Conservation (phyloP, 92 coral and sea anemone species). For the Metridium senile region DNA sequence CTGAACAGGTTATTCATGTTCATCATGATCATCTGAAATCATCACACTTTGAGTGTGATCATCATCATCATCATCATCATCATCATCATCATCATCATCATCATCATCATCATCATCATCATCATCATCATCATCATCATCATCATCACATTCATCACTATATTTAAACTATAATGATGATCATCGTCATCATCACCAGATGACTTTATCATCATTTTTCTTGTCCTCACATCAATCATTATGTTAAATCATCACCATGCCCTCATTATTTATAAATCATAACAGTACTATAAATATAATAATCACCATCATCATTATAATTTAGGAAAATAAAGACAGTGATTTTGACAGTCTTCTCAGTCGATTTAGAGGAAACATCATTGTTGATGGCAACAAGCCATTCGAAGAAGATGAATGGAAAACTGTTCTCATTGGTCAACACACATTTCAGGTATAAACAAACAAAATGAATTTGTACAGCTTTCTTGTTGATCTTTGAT, state of each 20-base stretch:
- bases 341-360: constrained; percentile 49
- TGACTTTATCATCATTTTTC: too few species aligned
- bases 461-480: not conserved
- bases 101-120: too few species aligned
- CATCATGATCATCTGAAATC: too few species aligned
- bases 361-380: constrained; percentile 87
- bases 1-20: constrained; percentile 13
- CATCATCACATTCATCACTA: too few species aligned
- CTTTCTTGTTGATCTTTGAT: not conserved
- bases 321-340: not conserved
- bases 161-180: too few species aligned
- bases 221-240: too few species aligned
- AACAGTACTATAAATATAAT: too few species aligned
- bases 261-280: too few species aligned
- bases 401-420: constrained; percentile 85
- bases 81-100: not conserved
- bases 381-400: constrained; percentile 65
- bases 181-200: not conserved
- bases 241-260: too few species aligned
- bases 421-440: constrained; percentile 60
- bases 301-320: not conserved
- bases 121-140: not conserved
- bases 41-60: not conserved
- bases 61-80: not conserved
- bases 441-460: constrained; percentile 76